Base-by-base conservation (phyloP, 2,888 invertebrate species). In the Lymantria monacha region DNA sequence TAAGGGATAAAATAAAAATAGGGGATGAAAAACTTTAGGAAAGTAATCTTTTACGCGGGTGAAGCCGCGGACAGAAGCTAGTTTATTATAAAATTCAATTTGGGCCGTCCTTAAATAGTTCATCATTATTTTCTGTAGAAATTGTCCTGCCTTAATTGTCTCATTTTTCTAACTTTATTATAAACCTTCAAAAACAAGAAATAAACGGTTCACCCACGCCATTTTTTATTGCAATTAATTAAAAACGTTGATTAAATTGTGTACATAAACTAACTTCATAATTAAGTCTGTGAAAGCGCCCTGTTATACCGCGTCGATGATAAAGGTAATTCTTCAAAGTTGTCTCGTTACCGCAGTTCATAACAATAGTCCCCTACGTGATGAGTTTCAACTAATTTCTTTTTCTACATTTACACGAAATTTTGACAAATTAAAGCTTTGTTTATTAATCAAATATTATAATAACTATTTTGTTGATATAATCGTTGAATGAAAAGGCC, bases 311-410 rank as follows among this genome's bases (percentile, higher is more conserved):
- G 46, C 42, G 57, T 57, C 55, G 56, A 57, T 59, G 55, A 55
- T 41, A 54, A 61, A 63, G 66, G 57, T 63, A 57, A 66, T 61
- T 55, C 59, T 53, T 72, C 64, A 69, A 67, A 72, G 72, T 71
- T 69, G 70, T 69, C 77, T 82, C 75, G 76, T 84, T 81, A 79
- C 72, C 55, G 61, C 42, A 49, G 63, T 69, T 69, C 68, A 68
- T 53, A 61, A 46, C 51, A 62, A 72, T 70, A 75, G 71, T 73
- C 72, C 72, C 70, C 65, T 67, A 60, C 30, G 41, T 40, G 22
- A 55, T 52, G 52, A 38, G 56, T 46, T 22, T 22, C 22, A 22
- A 22, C 22, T 22, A 5, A 22, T 22, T 22, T 22, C 22, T 22
- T 22, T 22, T 22, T 3, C 22, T 22, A 22, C 22, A 22, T 22